Base-by-base conservation (phyloP, 2,888 invertebrate species). In the Pseudoips prasinana region DNA sequence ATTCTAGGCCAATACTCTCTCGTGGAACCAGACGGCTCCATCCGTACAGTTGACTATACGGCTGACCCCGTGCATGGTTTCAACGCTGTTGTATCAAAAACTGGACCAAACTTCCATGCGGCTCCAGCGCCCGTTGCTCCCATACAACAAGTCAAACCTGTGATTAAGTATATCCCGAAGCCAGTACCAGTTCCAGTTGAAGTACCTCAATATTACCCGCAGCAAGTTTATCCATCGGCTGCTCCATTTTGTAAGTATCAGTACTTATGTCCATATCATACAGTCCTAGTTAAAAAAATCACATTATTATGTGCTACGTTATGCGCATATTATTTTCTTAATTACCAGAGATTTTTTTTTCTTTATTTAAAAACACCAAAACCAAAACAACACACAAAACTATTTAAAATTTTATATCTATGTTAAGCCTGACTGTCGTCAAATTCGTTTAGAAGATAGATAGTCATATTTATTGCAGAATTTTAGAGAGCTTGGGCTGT, bases 1-100 rank as follows among this genome's bases (percentile, higher is more conserved):
- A 24, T 77, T 82, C 1, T 77, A 88, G 89, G 89, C 8, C 90
- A 90, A 65, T 90, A 90, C 43, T 89, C 89, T 0, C 53, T 90
- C 10, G 88, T 90, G 5, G 90, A 90, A 42, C 90, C 90, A 0
- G 90, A 90, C 28, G 90, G 90, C 22, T 89, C 89, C 1, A 73
- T 90, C 1, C 75, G 90, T 1, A 90, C 90, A 1, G 90, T 90
- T 7, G 89, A 90, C 65, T 91, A 91, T 64, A 90, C 90, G 9
- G 91, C 91, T 0, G 91, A 91, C 41, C 69, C 91, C 0, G 72
- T 91, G 1, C 82, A 91, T 43, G 91, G 92, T 5, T 91, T 91
- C 65, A 90, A 91, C 46, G 91, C 91, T 0, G 81, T 90, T 0
- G 90, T 91, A 0, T 87, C 90, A 1, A 90, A 90, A 60, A 73